Evolutionary conservation across 2,888 invertebrate species (phyloP).

Genomic region (Parascotia fuliginaria): DNA sequence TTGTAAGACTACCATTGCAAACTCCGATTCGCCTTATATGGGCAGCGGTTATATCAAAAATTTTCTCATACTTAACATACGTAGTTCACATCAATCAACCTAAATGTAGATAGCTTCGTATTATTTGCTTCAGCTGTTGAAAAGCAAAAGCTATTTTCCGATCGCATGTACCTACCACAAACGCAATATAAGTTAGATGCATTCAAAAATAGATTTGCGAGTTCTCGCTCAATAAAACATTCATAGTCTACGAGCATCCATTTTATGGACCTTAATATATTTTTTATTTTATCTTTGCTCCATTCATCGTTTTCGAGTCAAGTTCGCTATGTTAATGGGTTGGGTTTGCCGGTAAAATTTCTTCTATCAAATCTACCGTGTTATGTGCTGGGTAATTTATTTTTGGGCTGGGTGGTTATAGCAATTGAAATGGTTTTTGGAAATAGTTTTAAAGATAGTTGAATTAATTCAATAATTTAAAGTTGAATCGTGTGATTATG

Average conservation of each 20-base stretch:
- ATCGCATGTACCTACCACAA: conserved; percentile 16
- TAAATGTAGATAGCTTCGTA: too few relatives aligned
- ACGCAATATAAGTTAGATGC: conserved; percentile 32
- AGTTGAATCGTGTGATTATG: too few relatives aligned
- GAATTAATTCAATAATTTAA: too few relatives aligned
- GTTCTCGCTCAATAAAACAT: conserved; percentile 55
- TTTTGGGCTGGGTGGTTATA: background rate
- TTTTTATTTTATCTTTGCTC: conserved; percentile 59
- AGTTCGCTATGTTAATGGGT: conserved; percentile 48
- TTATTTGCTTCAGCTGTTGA: background rate
- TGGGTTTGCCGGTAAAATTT: conserved; percentile 35
- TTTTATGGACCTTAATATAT: conserved; percentile 57
- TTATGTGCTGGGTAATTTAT: background rate
- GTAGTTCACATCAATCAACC: too few relatives aligned
- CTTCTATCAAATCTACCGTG: conserved; percentile 9
- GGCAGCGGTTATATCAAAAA: too few relatives aligned
- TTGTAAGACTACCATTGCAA: too few relatives aligned
- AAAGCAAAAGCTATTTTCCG: conserved; percentile 5
- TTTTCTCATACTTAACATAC: too few relatives aligned
- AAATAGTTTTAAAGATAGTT: too few relatives aligned
- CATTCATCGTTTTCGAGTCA: conserved; percentile 57
- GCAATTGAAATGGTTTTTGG: background rate
- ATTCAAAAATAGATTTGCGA: conserved; percentile 46
- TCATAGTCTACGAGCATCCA: conserved; percentile 52
- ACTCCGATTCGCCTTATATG: too few relatives aligned